phyloP scores from a whole-genome alignment of 37 sponge, comb jelly and placozoan genomes.

The Aplysina aerophoba region DNA sequence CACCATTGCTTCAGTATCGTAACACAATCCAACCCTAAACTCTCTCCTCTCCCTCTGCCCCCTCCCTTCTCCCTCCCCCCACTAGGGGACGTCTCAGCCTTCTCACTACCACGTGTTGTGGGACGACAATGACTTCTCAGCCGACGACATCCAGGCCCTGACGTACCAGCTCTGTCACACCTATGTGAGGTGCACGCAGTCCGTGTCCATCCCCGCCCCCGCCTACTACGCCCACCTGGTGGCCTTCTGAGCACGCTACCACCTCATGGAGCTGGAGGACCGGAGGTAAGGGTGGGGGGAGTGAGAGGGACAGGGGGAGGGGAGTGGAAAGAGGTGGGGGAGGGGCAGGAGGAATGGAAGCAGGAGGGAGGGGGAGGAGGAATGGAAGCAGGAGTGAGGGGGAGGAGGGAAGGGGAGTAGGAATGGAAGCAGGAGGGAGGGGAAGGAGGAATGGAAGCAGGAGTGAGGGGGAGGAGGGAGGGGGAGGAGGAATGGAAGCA shows the following conservation, averaged over 20 bases:
- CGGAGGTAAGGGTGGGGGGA: conserved; percentile 55
- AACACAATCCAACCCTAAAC: not conserved
- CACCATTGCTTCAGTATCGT: not conserved
- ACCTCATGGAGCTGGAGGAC: conserved; percentile 85
- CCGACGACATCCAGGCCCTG: conserved; percentile 90
- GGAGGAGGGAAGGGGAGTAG: too few species aligned
- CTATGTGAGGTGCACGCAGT: conserved; percentile 92
- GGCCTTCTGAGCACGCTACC: conserved; percentile 93
- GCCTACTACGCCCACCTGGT: conserved; percentile 97
- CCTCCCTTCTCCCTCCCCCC: not conserved
- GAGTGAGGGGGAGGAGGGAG: too few species aligned
- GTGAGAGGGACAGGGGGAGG: not conserved
- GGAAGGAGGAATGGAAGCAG: too few species aligned
- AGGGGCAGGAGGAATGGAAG: not conserved
- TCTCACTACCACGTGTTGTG: conserved; percentile 96
- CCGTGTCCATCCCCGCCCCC: conserved; percentile 97
- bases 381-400: too few species aligned
- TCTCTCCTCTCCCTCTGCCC: not conserved
- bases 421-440: too few species aligned
- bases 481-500: too few species aligned
- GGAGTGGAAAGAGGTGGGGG: not conserved
- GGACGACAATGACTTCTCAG: conserved; percentile 96
- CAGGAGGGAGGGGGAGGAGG: not conserved
- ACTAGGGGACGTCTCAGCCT: conserved; percentile 92
- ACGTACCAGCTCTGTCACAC: conserved; percentile 98